phyloP scores from a whole-genome alignment of 1,140 invertebrate genomes.

The Argopecten irradians region DNA sequence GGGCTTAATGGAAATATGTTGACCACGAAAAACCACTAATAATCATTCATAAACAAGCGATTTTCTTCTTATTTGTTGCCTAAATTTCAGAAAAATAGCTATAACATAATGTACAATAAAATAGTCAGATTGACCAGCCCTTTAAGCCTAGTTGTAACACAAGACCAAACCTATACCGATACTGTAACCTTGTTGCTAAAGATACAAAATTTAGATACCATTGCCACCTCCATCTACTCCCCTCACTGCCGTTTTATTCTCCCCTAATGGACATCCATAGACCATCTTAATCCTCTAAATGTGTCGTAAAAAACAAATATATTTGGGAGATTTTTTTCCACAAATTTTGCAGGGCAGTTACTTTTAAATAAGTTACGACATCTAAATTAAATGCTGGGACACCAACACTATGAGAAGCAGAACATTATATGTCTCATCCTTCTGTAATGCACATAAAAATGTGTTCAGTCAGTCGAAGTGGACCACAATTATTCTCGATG shows the following conservation, averaged over 20 bases:
- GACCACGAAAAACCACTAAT: too few relatives aligned
- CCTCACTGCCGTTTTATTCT: conserved; percentile 13
- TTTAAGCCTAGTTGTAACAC: too few relatives aligned
- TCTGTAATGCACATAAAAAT: neutral
- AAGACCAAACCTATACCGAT: neutral
- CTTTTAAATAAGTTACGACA: neutral
- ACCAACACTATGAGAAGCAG: neutral
- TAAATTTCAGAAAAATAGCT: too few relatives aligned
- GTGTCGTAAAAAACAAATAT: conserved; percentile 20
- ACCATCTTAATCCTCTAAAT: neutral
- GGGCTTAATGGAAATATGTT: too few relatives aligned
- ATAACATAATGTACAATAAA: too few relatives aligned
- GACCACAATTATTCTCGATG: conserved; percentile 7
- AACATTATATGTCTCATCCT: neutral
- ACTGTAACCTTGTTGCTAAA: neutral
- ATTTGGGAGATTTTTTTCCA: neutral
- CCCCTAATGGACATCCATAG: conserved; percentile 13
- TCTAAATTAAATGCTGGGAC: neutral
- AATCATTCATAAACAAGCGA: too few relatives aligned
- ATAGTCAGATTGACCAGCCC: too few relatives aligned
- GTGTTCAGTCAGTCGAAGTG: neutral
- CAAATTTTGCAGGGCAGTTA: neutral
- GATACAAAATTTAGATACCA: neutral
- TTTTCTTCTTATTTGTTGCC: too few relatives aligned
- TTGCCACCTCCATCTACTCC: neutral